Evolutionary conservation across 23 tunicate genomes (phyloP).

Genomic region (Corella eumyota): DNA sequence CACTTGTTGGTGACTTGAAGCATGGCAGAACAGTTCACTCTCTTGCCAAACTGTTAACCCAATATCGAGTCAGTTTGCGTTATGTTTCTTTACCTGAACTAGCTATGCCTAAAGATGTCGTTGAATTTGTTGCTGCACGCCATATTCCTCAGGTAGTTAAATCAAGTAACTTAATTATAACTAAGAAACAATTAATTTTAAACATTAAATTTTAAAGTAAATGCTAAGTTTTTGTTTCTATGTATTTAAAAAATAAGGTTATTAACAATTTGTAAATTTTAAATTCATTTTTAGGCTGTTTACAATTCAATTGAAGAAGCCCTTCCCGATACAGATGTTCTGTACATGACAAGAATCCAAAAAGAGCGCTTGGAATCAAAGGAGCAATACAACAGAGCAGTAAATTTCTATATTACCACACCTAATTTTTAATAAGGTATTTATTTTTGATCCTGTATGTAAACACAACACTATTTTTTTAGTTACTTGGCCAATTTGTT

Average conservation of each 20-base stretch:
- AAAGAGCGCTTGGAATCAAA: constrained; percentile 48
- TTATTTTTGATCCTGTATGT: too few relatives aligned
- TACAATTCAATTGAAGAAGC: constrained; percentile 78
- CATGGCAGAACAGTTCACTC: constrained; percentile 94
- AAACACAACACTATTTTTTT: neutral
- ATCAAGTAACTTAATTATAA: neutral
- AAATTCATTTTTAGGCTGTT: constrained; percentile 2
- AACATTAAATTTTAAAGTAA: too few relatives aligned
- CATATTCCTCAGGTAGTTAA: constrained; percentile 42
- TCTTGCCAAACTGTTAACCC: constrained; percentile 53
- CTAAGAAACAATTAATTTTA: too few relatives aligned
- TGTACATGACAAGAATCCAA: constrained; percentile 87
- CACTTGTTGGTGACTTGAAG: constrained; percentile 85
- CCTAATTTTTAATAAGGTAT: neutral
- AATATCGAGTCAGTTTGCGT: constrained; percentile 72
- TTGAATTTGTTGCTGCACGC: constrained; percentile 42
- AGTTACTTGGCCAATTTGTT: constrained; percentile 37
- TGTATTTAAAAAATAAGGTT: too few relatives aligned
- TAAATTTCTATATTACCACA: constrained; percentile 1
- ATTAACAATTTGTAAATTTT: too few relatives aligned
- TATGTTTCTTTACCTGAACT: constrained; percentile 50
- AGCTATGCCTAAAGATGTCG: constrained; percentile 75
- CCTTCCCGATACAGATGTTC: constrained; percentile 76
- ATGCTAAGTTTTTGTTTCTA: too few relatives aligned
- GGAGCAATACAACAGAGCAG: constrained; percentile 42